Conservation (phyloP, 1,140 invertebrate species). For the Antheraea pernyi region DNA sequence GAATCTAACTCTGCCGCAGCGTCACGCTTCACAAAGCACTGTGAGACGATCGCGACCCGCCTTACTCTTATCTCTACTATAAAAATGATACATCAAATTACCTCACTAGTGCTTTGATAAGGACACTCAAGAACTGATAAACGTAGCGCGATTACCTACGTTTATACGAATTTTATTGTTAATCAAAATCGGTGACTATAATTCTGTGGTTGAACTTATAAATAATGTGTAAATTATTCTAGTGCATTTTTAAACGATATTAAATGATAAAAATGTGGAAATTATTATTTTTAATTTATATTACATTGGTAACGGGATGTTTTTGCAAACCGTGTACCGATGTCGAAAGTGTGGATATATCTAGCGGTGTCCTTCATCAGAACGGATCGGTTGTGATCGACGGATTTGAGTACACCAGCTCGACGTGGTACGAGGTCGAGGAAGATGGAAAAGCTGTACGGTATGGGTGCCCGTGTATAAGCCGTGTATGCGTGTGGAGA, state of each 20-base stretch:
- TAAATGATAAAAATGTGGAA: slow-evolving; percentile 5
- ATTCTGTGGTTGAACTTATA: not conserved
- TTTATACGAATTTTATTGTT: slow-evolving; percentile 20
- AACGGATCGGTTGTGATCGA: slow-evolving; percentile 51
- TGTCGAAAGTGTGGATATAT: slow-evolving; percentile 55
- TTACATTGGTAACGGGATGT: not conserved
- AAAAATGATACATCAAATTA: slow-evolving; percentile 72
- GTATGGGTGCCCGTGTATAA: slow-evolving; percentile 58
- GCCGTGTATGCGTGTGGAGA: slow-evolving; percentile 54
- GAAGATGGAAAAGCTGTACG: slow-evolving; percentile 29
- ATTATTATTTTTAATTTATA: not conserved
- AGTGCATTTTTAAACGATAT: not conserved
- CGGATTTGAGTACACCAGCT: slow-evolving; percentile 41
- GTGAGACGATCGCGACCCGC: slow-evolving; percentile 17
- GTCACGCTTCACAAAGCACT: slow-evolving; percentile 31
- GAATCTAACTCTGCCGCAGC: slow-evolving; percentile 27
- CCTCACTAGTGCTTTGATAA: slow-evolving; percentile 59
- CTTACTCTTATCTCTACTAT: slow-evolving; percentile 56
- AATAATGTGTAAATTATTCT: slow-evolving; percentile 8
- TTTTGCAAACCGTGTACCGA: slow-evolving; percentile 42
- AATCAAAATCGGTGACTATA: slow-evolving; percentile 9
- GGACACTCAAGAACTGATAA: slow-evolving; percentile 53
- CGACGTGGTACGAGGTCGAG: slow-evolving; percentile 47
- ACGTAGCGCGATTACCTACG: slow-evolving; percentile 27
- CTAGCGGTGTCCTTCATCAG: slow-evolving; percentile 31